Conservation (phyloP, 2,113 vertebrate species). For the Protobothrops mucrosquamatus region DNA sequence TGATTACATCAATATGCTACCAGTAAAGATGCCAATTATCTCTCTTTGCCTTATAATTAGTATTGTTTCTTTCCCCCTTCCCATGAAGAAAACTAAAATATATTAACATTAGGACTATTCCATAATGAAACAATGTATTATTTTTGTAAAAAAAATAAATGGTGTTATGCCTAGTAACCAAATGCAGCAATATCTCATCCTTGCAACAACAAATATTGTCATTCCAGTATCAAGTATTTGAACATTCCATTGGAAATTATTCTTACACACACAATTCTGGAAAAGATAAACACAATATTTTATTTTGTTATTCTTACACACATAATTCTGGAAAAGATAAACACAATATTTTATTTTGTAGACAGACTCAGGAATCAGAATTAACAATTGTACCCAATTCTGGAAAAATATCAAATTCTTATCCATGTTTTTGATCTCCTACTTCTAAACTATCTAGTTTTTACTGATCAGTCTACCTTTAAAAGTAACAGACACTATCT, state of each 20-base stretch:
- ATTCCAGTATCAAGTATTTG: not conserved
- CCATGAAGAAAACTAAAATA: not conserved
- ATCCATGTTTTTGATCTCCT: not conserved
- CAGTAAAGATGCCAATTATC: not conserved
- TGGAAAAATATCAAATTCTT: not conserved
- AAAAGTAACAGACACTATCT: not conserved
- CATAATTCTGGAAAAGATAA: not conserved
- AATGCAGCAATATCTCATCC: not conserved
- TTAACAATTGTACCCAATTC: not conserved
- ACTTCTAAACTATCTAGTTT: not conserved
- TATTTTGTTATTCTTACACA: not conserved
- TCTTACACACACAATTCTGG: not conserved
- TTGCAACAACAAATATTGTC: not conserved
- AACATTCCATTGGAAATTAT: not conserved
- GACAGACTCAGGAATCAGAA: not conserved
- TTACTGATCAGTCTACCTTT: not conserved
- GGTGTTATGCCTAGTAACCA: not conserved
- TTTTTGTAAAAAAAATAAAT: slow-evolving; percentile 14
- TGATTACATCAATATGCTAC: not conserved
- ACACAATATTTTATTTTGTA: not conserved
- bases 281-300: not conserved
- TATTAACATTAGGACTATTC: not conserved
- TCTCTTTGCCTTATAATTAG: not conserved
- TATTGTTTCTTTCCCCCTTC: not conserved
- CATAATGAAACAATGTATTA: slow-evolving; percentile 1